Conservation (phyloP, 2,797 vertebrate species). For the Ceyx erithaca region DNA sequence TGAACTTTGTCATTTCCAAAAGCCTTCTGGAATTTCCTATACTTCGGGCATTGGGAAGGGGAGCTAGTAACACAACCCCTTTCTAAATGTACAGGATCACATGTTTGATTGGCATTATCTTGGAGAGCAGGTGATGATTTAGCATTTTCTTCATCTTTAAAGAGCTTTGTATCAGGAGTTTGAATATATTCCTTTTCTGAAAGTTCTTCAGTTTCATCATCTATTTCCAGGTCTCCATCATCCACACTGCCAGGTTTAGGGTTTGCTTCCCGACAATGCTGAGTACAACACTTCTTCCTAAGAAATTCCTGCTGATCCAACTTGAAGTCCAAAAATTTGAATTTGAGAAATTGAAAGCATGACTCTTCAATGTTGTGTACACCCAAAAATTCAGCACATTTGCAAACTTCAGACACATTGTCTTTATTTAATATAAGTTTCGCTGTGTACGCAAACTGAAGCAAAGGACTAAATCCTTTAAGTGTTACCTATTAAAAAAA, state of each 20-base stretch:
- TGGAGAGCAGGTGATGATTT: slow-evolving; percentile 51
- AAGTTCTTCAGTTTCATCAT: slow-evolving; percentile 78
- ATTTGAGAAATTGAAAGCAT: slow-evolving; percentile 94
- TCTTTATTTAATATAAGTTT: slow-evolving; percentile 94
- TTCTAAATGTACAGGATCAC: slow-evolving; percentile 71
- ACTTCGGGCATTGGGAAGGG: slow-evolving; percentile 83
- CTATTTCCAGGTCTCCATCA: slow-evolving; percentile 64
- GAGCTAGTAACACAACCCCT: slow-evolving; percentile 66
- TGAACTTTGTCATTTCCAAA: slow-evolving; percentile 81
- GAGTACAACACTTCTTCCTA: slow-evolving; percentile 81
- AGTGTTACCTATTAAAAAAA: slow-evolving; percentile 85
- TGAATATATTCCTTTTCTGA: slow-evolving; percentile 69
- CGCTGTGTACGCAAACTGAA: slow-evolving; percentile 96
- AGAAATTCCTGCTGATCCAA: slow-evolving; percentile 70
- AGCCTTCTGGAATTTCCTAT: slow-evolving; percentile 84
- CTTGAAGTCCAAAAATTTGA: slow-evolving; percentile 86
- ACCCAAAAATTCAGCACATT: slow-evolving; percentile 88
- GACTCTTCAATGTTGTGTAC: slow-evolving; percentile 91
- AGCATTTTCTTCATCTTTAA: slow-evolving; percentile 73
- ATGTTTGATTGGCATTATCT: slow-evolving; percentile 66
- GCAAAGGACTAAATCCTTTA: slow-evolving; percentile 93
- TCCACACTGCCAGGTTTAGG: slow-evolving; percentile 35
- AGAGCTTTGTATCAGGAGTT: slow-evolving; percentile 62
- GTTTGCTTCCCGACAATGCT: slow-evolving; percentile 76
- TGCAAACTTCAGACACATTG: slow-evolving; percentile 91